Conservation (phyloP, 2,888 invertebrate genomes). For the Papilio demoleus region DNA sequence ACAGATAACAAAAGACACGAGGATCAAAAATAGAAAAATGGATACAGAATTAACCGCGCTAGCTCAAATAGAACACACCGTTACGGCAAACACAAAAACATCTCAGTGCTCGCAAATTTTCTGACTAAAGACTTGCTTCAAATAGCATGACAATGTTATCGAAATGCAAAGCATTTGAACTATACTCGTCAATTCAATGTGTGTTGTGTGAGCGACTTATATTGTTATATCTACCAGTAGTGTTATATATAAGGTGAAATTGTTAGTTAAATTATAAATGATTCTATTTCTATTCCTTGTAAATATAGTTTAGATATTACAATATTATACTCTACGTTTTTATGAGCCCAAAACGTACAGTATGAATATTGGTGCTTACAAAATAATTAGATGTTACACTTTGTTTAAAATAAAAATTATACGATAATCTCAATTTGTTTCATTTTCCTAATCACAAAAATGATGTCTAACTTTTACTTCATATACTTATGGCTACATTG, state of each 20-base stretch:
- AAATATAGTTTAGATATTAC: slow-evolving; percentile 45
- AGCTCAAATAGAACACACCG: slow-evolving; percentile 76
- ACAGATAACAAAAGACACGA: slow-evolving; percentile 62
- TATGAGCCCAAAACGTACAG: slow-evolving; percentile 78
- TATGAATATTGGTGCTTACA: slow-evolving; percentile 49
- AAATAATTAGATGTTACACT: slow-evolving; percentile 18
- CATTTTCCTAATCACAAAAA: neutral
- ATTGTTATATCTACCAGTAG: slow-evolving; percentile 60
- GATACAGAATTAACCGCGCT: slow-evolving; percentile 76
- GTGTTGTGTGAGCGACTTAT: slow-evolving; percentile 59
- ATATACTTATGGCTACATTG: too few relatives aligned
- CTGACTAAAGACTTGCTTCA: slow-evolving; percentile 80
- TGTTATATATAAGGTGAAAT: slow-evolving; percentile 45
- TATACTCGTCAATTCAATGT: slow-evolving; percentile 57
- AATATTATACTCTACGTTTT: slow-evolving; percentile 73
- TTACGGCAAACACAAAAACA: slow-evolving; percentile 73
- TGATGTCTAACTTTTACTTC: too few relatives aligned
- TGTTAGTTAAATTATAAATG: slow-evolving; percentile 44
- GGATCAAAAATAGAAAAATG: slow-evolving; percentile 72
- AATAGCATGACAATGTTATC: slow-evolving; percentile 73
- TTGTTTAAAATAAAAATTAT: slow-evolving; percentile 36
- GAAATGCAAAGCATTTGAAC: slow-evolving; percentile 74
- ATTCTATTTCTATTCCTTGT: slow-evolving; percentile 35
- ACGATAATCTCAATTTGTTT: neutral
- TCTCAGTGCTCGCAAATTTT: slow-evolving; percentile 83